phyloP scores from a whole-genome alignment of 2,113 vertebrate genomes.

The Desmodus rotundus region DNA sequence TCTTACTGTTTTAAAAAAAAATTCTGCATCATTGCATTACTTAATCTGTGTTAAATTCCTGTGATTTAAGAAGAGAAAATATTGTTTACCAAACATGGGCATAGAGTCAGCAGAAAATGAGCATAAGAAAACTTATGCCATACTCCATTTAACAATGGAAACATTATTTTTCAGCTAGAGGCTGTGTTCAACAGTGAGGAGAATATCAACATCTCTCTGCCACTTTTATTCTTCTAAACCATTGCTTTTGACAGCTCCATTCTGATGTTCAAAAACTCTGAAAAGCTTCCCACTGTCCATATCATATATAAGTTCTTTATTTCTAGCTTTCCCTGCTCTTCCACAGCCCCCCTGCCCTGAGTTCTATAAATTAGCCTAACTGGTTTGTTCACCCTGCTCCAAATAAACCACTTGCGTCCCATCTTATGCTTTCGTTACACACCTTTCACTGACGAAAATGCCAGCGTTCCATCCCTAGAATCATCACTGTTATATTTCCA shows the following conservation, averaged over 20 bases:
- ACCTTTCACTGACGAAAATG: neutral
- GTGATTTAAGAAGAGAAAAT: neutral
- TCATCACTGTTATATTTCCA: neutral
- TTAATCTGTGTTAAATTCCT: neutral
- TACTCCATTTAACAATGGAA: neutral
- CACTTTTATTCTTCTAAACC: neutral
- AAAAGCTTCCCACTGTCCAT: neutral
- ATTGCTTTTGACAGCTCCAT: neutral
- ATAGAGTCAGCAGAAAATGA: neutral
- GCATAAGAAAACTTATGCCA: neutral
- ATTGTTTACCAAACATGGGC: neutral
- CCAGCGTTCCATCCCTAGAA: neutral
- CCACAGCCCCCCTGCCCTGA: neutral
- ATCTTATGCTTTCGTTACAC: neutral
- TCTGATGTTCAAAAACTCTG: neutral
- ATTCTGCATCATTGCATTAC: neutral
- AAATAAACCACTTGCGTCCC: neutral
- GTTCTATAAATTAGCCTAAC: neutral
- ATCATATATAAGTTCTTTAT: neutral
- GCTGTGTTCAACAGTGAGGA: neutral
- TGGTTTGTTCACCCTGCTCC: neutral
- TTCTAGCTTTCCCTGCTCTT: neutral
- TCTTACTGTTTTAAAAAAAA: neutral
- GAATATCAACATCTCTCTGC: neutral
- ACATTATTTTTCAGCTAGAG: neutral